Conservation (phyloP, 1,140 invertebrate species). For the Sitobion miscanthi region DNA sequence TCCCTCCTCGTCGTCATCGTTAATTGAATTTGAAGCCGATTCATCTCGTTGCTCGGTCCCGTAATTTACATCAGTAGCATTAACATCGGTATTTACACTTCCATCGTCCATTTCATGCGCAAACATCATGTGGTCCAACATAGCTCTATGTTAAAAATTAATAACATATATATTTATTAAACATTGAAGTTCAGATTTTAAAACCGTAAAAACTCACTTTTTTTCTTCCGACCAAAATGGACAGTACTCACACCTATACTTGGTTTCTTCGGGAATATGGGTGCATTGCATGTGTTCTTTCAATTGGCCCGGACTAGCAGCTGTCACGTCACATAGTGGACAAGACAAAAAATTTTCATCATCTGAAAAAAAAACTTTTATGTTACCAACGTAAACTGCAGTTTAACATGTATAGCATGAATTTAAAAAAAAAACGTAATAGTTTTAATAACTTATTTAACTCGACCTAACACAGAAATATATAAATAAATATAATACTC, state of each 20-base stretch:
- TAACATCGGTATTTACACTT: not conserved
- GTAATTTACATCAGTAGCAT: not conserved
- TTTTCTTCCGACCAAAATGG: slow-evolving; percentile 51
- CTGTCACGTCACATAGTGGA: slow-evolving; percentile 23
- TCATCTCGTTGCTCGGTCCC: not conserved
- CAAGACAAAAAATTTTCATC: slow-evolving; percentile 36
- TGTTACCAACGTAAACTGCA: not conserved
- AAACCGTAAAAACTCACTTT: slow-evolving; percentile 10
- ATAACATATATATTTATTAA: not conserved
- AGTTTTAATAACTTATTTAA: too few species aligned
- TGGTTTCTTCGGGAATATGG: slow-evolving; percentile 34
- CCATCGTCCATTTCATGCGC: slow-evolving; percentile 38
- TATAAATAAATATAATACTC: not conserved
- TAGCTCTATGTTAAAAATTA: not conserved
- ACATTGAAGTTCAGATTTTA: not conserved
- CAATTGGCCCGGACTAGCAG: not conserved
- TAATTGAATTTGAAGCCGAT: not conserved
- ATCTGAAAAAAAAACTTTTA: not conserved
- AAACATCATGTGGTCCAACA: slow-evolving; percentile 48
- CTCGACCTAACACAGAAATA: not conserved
- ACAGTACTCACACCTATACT: slow-evolving; percentile 48
- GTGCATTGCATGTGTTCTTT: slow-evolving; percentile 14
- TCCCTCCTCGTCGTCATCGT: not conserved
- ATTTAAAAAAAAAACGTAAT: too few species aligned
- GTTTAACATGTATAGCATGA: not conserved